Base-by-base conservation (phyloP, 2,888 invertebrate species). In the Melolontha melolontha region DNA sequence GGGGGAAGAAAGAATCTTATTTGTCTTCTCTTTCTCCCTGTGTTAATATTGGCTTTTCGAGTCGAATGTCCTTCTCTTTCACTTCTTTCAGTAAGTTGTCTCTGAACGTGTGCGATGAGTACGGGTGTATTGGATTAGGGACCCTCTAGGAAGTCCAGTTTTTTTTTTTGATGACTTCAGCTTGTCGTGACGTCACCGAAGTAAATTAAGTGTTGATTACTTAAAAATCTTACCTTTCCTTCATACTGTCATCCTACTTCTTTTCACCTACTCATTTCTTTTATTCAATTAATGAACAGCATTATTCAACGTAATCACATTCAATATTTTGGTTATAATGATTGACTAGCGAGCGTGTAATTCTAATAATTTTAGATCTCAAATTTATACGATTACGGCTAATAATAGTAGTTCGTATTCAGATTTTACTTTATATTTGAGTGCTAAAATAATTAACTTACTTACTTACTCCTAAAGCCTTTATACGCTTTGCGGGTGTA, bases 141-240 rank as follows among this genome's bases (percentile, higher is more conserved):
- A 41, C 63, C 44, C 63, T 68, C 64, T 54, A 62, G 69, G 50
- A 66, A 59, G 71, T 72, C 71, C 72, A 69, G 70, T 68, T 73
- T 66, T 66, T 68, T 34, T 10, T n/a, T 29, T 6, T 71, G 72
- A 72, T 72, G 70, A 72, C 70, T 70, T 67, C 71, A 68, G 70
- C 70, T 64, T 68, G 66, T 68, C 68, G 66, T 71, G 71, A 72
- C 66, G 44, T 39, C 39, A 52, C 68, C 59, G 55, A 71, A 69
- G 66, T 57, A 69, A 74, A 73, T 73, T 71, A 70, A 73, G 70
- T 71, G 72, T 70, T 71, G 70, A 71, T 68, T 68, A 69, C 66
- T 64, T 50, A 50, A 51, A 50, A 64, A 41, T 2, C 22, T 22
- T 22, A 22, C 22, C 22, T 22, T 22, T 22, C n/a, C 41, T 59